phyloP scores from a whole-genome alignment of 2,113 vertebrate species.

The Chaenocephalus aceratus region DNA sequence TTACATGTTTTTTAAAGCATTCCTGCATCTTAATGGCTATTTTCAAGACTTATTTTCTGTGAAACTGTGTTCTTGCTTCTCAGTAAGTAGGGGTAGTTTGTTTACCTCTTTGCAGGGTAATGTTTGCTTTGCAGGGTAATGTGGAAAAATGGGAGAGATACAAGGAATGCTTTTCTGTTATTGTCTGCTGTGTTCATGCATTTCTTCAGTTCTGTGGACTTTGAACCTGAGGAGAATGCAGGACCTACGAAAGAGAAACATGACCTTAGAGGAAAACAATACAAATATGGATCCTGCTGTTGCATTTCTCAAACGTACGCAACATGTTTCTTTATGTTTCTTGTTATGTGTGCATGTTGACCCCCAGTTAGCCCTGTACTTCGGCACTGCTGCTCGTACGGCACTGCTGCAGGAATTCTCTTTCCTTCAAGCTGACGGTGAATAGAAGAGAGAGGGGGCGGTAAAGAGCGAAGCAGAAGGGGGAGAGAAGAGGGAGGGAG shows the following conservation, averaged over 20 bases:
- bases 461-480: background rate
- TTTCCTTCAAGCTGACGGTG: conserved; percentile 33
- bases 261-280: conserved; percentile 2
- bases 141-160: background rate
- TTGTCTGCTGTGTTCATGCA: background rate
- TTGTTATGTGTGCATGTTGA: conserved; percentile 17
- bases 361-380: background rate
- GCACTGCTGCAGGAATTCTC: conserved; percentile 22
- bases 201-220: conserved; percentile 3
- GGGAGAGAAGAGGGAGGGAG: conserved; percentile 21
- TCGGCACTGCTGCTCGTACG: conserved; percentile 27
- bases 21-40: background rate
- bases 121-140: conserved; percentile 26
- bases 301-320: background rate
- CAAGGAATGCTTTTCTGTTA: background rate
- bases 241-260: background rate
- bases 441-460: conserved; percentile 18
- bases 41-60: conserved; percentile 13
- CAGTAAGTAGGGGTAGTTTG: background rate
- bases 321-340: background rate
- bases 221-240: background rate
- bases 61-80: background rate
- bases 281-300: background rate
- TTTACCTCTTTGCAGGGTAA: conserved; percentile 26
- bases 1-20: conserved; percentile 3